Evolutionary conservation across 92 coral and sea anemone genomes (phyloP), one percentile per base, ranked within the genome.

Genomic region (Desmophyllum pertusum): DNA sequence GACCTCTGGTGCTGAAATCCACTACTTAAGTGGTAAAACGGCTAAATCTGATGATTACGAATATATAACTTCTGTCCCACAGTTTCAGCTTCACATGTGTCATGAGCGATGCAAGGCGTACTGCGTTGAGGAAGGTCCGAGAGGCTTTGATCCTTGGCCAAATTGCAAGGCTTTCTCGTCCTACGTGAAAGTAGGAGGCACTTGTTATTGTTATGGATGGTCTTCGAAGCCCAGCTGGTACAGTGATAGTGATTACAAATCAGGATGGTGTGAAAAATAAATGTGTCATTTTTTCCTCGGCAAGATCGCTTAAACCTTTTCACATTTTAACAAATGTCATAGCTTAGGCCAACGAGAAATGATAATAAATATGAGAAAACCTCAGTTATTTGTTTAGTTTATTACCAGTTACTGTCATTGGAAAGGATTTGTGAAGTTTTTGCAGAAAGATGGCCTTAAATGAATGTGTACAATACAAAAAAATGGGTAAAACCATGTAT

Each of bases 151-250:
- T n/a, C n/a, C n/a, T n/a, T n/a, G n/a, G n/a, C n/a, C n/a, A n/a
- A n/a, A n/a, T n/a, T n/a, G n/a, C n/a, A n/a, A n/a, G n/a, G n/a
- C n/a, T n/a, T n/a, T n/a, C n/a, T n/a, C n/a, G n/a, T n/a, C n/a
- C n/a, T n/a, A n/a, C n/a, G n/a, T n/a, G n/a, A 35, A 77, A 52
- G 14, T 1, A 11, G 81, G 81, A 3, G 81, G 81, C 14, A 77
- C 81, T 31, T 77, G 81, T 53, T 77, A 77, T 46, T 77, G 81
- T 50, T 77, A 77, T 42, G 81, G 81, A 6, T 77, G 81, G 81
- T 17, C 2, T 6, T 10, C 2, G 27, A 14, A 29, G 38, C 81
- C 81, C 67, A 4, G 33, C n/a, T 77, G 81, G 81, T 77, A 77
- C 62, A 36, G 30, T 3, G 81, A 77, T 36, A 77, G 39, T 77